Evolutionary conservation across 2,888 invertebrate genomes (phyloP), one percentile per base, ranked within the genome.

Genomic region (Xylocampa areola): DNA sequence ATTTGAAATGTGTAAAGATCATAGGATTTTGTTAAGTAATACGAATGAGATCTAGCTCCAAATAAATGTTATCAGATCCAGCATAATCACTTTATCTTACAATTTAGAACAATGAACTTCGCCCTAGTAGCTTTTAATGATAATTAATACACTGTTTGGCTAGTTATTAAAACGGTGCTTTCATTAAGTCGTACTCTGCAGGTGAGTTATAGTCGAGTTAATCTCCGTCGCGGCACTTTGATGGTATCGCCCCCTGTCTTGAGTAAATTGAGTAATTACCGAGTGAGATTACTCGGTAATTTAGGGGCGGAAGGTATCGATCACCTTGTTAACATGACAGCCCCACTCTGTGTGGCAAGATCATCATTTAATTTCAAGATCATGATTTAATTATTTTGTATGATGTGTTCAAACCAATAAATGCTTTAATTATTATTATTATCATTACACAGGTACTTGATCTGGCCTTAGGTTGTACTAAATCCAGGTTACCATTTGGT

Each of bases 181-280:
- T 82, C 76, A 80, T 84, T 79, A 81, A 70, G 61, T 68, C 62
- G 64, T 66, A 64, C 68, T 21, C 21, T 21, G 21, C 75, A 72
- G 77, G 72, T 78, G 69, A 77, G 57, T 68, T 66, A 77, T 60
- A 74, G 70, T 61, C 69, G 65, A 66, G 70, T 72, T 84, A 84
- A 88, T 83, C 79, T 81, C 66, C 68, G 72, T 76, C 73, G 79
- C 83, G 80, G 79, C 82, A 82, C 85, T 85, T 87, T 85, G 84
- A 84, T 78, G 84, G 73, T 81, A 84, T 89, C 87, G 74, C 75
- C 82, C 80, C 84, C 85, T 84, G 86, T 86, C 86, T 85, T 82
- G 78, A 76, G 83, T 84, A 90, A 90, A 91, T 91, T 91, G 88
- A 86, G 87, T 89, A 90, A 92, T 92, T 92, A 91, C 87, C 82